Percentiles rank a stretch among this genome's conserved stretches.
Evolutionary conservation across 2,888 invertebrate species (phyloP).

Genomic region (Drosophila kuntzei): DNA sequence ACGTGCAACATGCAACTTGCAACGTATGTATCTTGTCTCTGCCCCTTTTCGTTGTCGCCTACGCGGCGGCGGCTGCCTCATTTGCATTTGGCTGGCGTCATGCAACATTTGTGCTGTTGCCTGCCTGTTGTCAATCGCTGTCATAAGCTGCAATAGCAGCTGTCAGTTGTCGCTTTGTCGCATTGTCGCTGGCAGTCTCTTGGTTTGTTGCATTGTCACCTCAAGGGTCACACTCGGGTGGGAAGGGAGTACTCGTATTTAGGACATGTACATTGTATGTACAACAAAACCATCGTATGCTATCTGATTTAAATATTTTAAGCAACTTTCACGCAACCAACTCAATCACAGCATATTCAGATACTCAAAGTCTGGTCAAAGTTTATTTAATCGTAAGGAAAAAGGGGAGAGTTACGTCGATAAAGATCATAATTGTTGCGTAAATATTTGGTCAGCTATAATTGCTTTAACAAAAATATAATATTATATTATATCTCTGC

Average conservation of each 20-base stretch:
- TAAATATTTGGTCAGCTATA: constrained; percentile 79
- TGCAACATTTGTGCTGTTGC: constrained; percentile 68
- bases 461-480: constrained; percentile 74
- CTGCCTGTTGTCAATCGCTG: constrained; percentile 49
- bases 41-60: constrained; percentile 61
- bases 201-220: constrained; percentile 42
- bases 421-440: constrained; percentile 78
- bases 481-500: constrained; percentile 36
- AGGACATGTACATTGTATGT: constrained; percentile 10
- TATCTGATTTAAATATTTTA: constrained; percentile 33
- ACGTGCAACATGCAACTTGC: constrained; percentile 7
- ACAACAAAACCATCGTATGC: constrained; percentile 1
- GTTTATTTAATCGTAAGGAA: constrained; percentile 24
- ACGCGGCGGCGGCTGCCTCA: constrained; percentile 74
- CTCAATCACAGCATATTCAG: constrained; percentile 31
- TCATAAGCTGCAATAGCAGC: constrained; percentile 65
- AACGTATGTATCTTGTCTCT: constrained; percentile 3
- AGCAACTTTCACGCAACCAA: constrained; percentile 33
- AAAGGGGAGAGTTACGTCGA: constrained; percentile 22
- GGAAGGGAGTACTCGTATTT: constrained; percentile 8
- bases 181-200: constrained; percentile 23
- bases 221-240: constrained; percentile 28
- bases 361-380: constrained; percentile 17
- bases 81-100: constrained; percentile 76
- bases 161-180: constrained; percentile 36